A percentile compares a stretch with the other conserved stretches of the same genome.
Conservation (phyloP, 2,113 vertebrate species). For the Nasalis larvatus region DNA sequence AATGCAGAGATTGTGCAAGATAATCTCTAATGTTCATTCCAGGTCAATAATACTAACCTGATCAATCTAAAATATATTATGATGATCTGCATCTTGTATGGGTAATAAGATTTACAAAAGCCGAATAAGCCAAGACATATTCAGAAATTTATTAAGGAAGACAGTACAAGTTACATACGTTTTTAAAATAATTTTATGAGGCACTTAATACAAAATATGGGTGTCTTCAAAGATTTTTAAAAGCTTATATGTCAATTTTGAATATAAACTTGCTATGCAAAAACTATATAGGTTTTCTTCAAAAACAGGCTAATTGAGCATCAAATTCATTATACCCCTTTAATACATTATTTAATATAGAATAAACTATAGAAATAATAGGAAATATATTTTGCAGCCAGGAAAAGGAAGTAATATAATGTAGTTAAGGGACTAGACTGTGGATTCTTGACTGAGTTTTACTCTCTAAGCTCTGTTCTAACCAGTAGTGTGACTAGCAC, state of each 20-base stretch:
- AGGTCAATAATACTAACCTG: not conserved
- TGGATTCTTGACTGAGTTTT: not conserved
- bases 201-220: not conserved
- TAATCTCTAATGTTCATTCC: not conserved
- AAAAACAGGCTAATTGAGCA: not conserved
- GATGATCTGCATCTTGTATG: not conserved
- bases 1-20: not conserved
- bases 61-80: not conserved
- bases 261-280: not conserved
- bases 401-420: not conserved
- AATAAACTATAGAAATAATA: not conserved
- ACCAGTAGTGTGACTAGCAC: not conserved
- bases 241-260: not conserved
- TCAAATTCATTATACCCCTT: not conserved
- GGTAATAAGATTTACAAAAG: not conserved
- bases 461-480: not conserved
- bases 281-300: not conserved
- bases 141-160: not conserved
- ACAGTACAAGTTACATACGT: not conserved
- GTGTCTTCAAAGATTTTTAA: not conserved
- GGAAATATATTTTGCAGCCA: not conserved
- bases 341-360: not conserved
- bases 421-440: not conserved
- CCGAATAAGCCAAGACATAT: not conserved
- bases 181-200: not conserved